Base-by-base conservation (phyloP, 1,140 invertebrate genomes). In the Drosophila ohnishii region DNA sequence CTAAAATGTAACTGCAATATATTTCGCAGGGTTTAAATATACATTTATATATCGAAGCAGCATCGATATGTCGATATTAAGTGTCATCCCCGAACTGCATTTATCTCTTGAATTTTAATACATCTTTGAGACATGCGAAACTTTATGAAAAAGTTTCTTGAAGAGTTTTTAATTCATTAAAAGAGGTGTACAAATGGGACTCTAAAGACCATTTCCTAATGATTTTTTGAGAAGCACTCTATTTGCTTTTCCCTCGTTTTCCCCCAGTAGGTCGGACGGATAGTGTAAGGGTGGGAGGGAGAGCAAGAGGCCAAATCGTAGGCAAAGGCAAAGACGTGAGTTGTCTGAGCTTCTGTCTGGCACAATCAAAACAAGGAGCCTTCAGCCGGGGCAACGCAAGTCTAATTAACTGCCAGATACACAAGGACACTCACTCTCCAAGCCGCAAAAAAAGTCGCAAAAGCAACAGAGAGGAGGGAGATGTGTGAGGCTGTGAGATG, bases 391-490 rank as follows among this genome's bases (percentile, higher is more conserved):
- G 55, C 39, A 62, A 48, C 71, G 58, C 50, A 63, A 73, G 72
- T 74, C 71, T 74, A 74, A 75, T 75, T 75, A 74, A 64, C 59
- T 74, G 65, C 73, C 64, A 70, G 74, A 69, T 57, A 69, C 57
- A 61, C 42, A 67, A 70, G 45, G 37, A 69, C 73, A 66, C 57
- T 48, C 37, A 19, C 63, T 35, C 14, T 53, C 42, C 48, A 5
- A 2, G 30, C 30, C 14, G 10, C 50, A 55, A 37, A 22, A 22
- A 35, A 55, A 14, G 4, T 19, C 10, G 30, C 16, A 50, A 50
- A 50, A 6, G 5, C 14, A 2, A 32, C 11, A 11, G 47, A 11
- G 9, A 50, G 6, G 47, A 16, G 28, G n/a, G 50, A 51, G 50
- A 19, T 19, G 11, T 16, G 28, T 4, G n/a, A 7, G 16, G 47